A percentile compares a stretch with the other conserved stretches of the same genome.
Evolutionary conservation across 2,113 vertebrate genomes (phyloP).

Genomic region (Pluvialis apricaria): DNA sequence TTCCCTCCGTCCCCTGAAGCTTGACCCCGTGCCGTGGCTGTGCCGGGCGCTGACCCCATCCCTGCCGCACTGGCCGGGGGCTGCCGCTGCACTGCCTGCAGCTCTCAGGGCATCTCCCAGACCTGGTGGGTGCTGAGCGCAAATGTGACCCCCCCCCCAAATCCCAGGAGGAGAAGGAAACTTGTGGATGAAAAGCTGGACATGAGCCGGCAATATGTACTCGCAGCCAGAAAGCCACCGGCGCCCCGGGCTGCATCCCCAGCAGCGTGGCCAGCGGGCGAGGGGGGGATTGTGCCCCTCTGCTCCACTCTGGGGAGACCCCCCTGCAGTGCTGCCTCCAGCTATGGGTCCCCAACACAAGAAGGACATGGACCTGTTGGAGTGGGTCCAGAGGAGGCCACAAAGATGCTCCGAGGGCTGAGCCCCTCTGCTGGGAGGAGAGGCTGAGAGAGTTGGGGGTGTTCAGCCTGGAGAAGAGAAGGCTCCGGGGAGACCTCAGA

Average conservation of each 20-base stretch:
- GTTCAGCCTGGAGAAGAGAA: background rate
- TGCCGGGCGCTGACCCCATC: background rate
- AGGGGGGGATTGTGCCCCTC: background rate
- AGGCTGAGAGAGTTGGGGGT: background rate
- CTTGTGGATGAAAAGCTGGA: background rate
- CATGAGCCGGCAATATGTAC: background rate
- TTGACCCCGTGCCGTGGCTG: accelerated
- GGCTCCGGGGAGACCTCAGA: background rate
- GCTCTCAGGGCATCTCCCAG: background rate
- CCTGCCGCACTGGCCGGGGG: accelerated
- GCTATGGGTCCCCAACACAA: background rate
- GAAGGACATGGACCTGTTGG: background rate
- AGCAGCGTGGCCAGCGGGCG: background rate
- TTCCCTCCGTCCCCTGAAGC: accelerated
- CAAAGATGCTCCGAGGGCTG: background rate
- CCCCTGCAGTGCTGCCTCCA: background rate
- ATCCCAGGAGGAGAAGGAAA: background rate
- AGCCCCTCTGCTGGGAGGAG: background rate
- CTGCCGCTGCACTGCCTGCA: background rate
- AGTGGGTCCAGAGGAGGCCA: background rate
- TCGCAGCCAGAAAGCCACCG: background rate
- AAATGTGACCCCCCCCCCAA: background rate
- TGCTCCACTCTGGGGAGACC: background rate
- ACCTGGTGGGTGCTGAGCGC: background rate
- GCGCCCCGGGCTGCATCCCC: background rate